A percentile compares a stretch with the other conserved stretches of the same genome.
Evolutionary conservation across 2,888 invertebrate genomes (phyloP).

Genomic region (Metacarcinus magister): DNA sequence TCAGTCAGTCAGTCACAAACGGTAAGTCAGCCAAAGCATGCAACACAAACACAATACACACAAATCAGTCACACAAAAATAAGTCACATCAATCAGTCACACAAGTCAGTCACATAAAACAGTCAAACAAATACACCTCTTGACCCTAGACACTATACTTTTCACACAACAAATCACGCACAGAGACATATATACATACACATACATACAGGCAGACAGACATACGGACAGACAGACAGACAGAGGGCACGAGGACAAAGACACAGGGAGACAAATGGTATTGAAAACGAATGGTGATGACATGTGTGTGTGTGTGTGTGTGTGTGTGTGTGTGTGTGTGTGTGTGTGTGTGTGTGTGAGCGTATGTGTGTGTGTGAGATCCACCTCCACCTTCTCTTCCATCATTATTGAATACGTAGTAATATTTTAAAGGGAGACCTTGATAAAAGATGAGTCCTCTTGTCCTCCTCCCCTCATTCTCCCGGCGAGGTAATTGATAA

Average conservation of each 20-base stretch:
- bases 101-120: too few species aligned
- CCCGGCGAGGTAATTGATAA: background rate
- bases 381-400: background rate
- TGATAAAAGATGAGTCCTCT: constrained; percentile 2
- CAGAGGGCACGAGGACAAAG: background rate
- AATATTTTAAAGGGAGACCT: background rate
- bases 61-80: too few species aligned
- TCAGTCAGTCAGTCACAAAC: background rate
- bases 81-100: too few species aligned
- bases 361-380: background rate
- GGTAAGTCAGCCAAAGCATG: background rate
- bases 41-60: background rate
- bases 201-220: background rate
- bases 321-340: background rate
- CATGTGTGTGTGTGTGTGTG: background rate
- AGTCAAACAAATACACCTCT: too few species aligned
- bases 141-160: too few species aligned
- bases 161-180: background rate
- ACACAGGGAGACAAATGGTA: background rate
- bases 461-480: background rate
- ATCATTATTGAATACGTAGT: background rate
- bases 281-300: background rate
- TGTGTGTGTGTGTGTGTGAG: background rate
- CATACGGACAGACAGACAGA: background rate
- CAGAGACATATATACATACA: background rate